Conservation (phyloP, 2,888 invertebrate genomes). For the Punctoribates punctum region DNA sequence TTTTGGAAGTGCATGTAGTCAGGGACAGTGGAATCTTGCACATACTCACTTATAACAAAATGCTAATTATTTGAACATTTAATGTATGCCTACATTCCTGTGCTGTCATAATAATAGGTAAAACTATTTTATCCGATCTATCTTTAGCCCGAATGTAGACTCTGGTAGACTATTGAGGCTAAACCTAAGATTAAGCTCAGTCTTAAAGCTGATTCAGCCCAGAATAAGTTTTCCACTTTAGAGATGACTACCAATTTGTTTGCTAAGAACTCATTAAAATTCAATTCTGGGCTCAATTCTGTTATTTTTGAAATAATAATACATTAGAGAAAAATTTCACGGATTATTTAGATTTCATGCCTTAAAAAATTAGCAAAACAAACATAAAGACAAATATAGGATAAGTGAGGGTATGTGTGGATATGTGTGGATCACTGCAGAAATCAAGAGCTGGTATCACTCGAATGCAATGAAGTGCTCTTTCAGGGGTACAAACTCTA, state of each 20-base stretch:
- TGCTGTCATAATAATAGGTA: too few species aligned
- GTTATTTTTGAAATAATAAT: background rate
- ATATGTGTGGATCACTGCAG: background rate
- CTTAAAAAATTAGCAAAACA: conserved; percentile 7
- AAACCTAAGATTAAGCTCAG: too few species aligned
- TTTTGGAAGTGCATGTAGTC: too few species aligned
- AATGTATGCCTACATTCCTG: too few species aligned
- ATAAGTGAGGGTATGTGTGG: too few species aligned
- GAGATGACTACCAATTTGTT: background rate
- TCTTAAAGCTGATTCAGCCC: too few species aligned
- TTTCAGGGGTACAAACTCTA: conserved; percentile 28
- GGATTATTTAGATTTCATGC: background rate
- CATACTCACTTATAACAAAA: too few species aligned
- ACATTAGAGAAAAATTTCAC: background rate
- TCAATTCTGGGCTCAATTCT: background rate
- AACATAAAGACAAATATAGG: background rate
- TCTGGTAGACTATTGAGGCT: too few species aligned
- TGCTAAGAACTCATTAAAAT: conserved; percentile 1
- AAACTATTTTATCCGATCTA: too few species aligned
- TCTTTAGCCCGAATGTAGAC: too few species aligned
- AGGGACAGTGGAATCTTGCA: too few species aligned
- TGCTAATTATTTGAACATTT: too few species aligned
- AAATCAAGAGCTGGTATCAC: background rate
- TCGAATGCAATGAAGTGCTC: conserved; percentile 31
- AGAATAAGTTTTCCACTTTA: background rate